A percentile compares a stretch with the other conserved stretches of the same genome.
phyloP scores from a whole-genome alignment of 2,888 invertebrate species.

The Alentia gelatinosa region DNA sequence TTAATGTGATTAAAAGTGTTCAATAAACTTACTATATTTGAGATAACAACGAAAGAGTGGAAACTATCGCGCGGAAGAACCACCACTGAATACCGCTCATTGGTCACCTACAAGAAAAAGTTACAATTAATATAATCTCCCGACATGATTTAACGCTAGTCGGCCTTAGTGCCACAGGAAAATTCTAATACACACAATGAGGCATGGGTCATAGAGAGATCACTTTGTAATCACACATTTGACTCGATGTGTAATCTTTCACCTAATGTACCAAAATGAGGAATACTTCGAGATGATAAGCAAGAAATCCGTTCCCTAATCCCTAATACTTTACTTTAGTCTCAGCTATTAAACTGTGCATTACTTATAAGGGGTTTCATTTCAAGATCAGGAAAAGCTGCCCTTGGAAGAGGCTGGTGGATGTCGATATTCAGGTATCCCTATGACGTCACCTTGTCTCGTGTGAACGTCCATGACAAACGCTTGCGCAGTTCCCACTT shows the following conservation, averaged over 20 bases:
- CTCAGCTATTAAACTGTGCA: no score
- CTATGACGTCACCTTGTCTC: conserved; percentile 30
- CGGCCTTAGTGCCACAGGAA: no score
- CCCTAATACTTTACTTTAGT: no score
- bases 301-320: not conserved
- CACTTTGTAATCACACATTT: not conserved
- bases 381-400: no score
- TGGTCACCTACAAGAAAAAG: not conserved
- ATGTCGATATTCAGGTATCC: no score
- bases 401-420: no score
- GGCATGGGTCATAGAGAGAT: not conserved
- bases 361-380: no score
- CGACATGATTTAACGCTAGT: no score
- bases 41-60: conserved; percentile 38
- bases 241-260: not conserved
- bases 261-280: not conserved
- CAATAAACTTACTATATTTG: conserved; percentile 57
- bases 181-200: not conserved
- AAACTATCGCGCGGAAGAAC: conserved; percentile 40
- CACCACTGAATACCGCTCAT: conserved; percentile 56
- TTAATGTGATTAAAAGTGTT: no score
- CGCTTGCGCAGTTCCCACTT: conserved; percentile 64
- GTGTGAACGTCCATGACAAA: conserved; percentile 61
- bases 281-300: not conserved
- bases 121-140: not conserved